Evolutionary conservation across 2,888 invertebrate species (phyloP).

Genomic region (Acanthosepion esculentum): DNA sequence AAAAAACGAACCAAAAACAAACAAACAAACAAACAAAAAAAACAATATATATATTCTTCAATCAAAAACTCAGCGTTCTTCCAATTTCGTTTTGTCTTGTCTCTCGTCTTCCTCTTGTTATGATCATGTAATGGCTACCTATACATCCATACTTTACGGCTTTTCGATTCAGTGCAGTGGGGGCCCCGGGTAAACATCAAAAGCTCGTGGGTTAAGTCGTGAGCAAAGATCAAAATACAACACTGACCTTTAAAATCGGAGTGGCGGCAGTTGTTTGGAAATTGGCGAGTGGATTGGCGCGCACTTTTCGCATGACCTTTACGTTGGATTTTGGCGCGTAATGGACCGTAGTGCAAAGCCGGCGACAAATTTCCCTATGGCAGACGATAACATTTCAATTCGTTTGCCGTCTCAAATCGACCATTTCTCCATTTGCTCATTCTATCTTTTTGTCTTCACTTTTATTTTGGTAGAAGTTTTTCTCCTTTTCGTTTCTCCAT

Average conservation of each 20-base stretch:
- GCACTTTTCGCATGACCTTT: not conserved
- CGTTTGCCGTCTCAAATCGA: not conserved
- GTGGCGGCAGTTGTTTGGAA: conserved; percentile 33
- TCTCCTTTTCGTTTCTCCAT: too few species aligned
- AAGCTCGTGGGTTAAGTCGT: not conserved
- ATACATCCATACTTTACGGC: not conserved
- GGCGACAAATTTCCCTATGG: conserved; percentile 33
- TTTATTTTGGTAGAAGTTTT: not conserved
- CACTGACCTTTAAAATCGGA: not conserved
- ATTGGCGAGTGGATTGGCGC: conserved; percentile 15
- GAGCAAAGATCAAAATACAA: not conserved
- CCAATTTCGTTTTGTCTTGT: not conserved
- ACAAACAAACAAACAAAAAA: too few species aligned
- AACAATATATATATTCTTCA: too few species aligned
- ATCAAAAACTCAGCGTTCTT: too few species aligned
- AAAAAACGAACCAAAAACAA: too few species aligned
- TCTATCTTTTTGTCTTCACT: not conserved
- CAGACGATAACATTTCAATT: not conserved
- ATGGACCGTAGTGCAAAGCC: not conserved
- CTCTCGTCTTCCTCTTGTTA: not conserved
- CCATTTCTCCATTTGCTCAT: not conserved
- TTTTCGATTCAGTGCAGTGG: conserved; percentile 14
- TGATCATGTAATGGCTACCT: not conserved
- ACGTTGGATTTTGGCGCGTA: not conserved
- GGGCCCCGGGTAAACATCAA: not conserved